Evolutionary conservation across 2,888 invertebrate species (phyloP), one percentile per base, ranked within the genome.

Genomic region (Busseola fusca): DNA sequence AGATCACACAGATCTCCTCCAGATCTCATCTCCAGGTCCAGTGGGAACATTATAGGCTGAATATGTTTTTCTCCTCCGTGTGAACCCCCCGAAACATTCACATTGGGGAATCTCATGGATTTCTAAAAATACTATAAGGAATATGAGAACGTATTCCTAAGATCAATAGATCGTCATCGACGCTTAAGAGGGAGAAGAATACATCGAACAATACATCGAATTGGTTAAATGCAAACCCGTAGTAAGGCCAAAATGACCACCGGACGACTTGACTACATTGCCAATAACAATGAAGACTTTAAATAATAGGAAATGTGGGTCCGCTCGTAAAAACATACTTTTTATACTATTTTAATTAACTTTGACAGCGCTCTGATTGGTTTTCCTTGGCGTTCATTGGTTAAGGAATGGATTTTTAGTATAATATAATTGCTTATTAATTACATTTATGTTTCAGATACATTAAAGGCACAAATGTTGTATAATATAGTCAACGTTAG

Each of bases 311-410:
- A 81, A 81, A 85, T 80, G 71, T 70, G 74, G 79, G 58, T 37
- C 37, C 54, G 66, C 74, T 86, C 84, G 74, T 84, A 84, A 84
- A 84, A 71, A 42, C 40, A 72, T 64, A 79, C 81, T 76, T 74
- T 79, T 79, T 80, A 80, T 76, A 77, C 74, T 72, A 76, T 84
- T 86, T 84, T 84, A 87, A 87, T 87, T 88, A 87, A 87, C 85
- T 84, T 75, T 76, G 72, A 80, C 76, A 78, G 68, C 56, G 58
- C 14, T 40, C 60, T 70, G 77, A 85, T 84, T 86, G 72, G 74
- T 72, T 85, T 86, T 76, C 1, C 56, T 64, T 62, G 12, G 27
- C 45, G n/a, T 63, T 52, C 40, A 67, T 80, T 76, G 52, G 45
- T 52, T 54, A 21, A 3, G 10, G 18, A 64, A 37, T 34, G 2